Evolutionary conservation across 1,140 invertebrate genomes (phyloP), one percentile per base, ranked within the genome.

Genomic region (Chelonus insularis): DNA sequence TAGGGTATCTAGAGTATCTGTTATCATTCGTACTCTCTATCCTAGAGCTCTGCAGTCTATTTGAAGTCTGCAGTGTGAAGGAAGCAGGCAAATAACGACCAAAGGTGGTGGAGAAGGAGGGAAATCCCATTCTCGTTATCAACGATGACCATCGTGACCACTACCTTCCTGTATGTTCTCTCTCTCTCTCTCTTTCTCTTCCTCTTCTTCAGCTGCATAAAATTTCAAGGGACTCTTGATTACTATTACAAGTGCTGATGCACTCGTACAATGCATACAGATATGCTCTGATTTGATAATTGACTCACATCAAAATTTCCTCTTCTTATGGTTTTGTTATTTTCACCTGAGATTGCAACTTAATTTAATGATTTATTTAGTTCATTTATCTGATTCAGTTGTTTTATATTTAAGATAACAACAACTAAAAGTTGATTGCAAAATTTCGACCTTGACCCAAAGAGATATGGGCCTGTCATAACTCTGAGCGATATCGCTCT

Each of bases 401-500:
- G 7, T 29, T 4, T 29, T 29, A 29, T 29, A 29, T 29, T 3
- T 3, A 4, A 29, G 3, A 29, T 57, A 21, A 23, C 37, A 43
- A 57, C 32, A 32, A 14, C 36, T 20, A 14, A 14, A 57, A 39
- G 20, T 58, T 32, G 32, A 58, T 29, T 58, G 43, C 56, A 59
- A 51, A 48, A 60, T 51, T 60, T 45, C 36, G 36, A 52, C 58
- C 58, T 52, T 60, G 48, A 52, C 58, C 58, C 48, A 60, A 52
- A 21, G 58, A 29, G 36, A 52, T 52, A 43, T 52, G 50, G 43
- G 47, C 58, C 58, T 52, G 36, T 54, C 58, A 52, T 60, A 60
- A 60, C 52, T 60, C 50, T 21, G 18, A 51, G 21, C 18, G 48
- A 51, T 60, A 60, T 60, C 36, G 34, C 36, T 60, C 23, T 60